These are phyloP conservation scores for Hesperophylax magnus DNA, from an alignment of 1,140 invertebrate genomes.

Conservation along the genomic window DNA sequence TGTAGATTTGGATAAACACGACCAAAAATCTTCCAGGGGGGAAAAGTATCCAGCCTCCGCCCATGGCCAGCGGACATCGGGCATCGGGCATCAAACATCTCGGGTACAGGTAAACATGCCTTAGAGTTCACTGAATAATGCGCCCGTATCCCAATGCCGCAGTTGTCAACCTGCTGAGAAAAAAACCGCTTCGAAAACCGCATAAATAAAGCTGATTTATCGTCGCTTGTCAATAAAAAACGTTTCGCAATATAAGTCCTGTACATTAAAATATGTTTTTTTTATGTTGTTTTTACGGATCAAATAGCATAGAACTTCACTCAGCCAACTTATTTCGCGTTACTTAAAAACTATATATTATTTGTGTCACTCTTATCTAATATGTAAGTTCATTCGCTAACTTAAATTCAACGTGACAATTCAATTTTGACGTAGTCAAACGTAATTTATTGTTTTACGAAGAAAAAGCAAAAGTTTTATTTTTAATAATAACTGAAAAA, in stretches of 20 bases:
- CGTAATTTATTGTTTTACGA: too few relatives aligned
- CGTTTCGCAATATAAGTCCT: conserved; percentile 42
- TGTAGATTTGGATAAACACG: too few relatives aligned
- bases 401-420: too few relatives aligned
- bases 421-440: too few relatives aligned
- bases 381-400: too few relatives aligned
- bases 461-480: too few relatives aligned
- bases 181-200: conserved; percentile 46
- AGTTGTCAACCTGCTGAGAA: conserved; percentile 46
- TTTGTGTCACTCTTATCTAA: too few relatives aligned
- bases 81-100: neutral
- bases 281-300: conserved; percentile 23
- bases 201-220: conserved; percentile 52
- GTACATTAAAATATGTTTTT: conserved; percentile 48
- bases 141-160: conserved; percentile 25
- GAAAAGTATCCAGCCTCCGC: neutral
- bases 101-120: conserved; percentile 27
- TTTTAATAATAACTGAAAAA: too few relatives aligned
- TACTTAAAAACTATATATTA: too few relatives aligned
- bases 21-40: too few relatives aligned
- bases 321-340: neutral
- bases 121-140: conserved; percentile 48
- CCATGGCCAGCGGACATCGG: neutral
- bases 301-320: conserved; percentile 16
- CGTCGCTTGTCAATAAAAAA: conserved; percentile 48